Evolutionary conservation across 2,888 invertebrate genomes (phyloP).

Genomic region (Meliscaeva auricollis): DNA sequence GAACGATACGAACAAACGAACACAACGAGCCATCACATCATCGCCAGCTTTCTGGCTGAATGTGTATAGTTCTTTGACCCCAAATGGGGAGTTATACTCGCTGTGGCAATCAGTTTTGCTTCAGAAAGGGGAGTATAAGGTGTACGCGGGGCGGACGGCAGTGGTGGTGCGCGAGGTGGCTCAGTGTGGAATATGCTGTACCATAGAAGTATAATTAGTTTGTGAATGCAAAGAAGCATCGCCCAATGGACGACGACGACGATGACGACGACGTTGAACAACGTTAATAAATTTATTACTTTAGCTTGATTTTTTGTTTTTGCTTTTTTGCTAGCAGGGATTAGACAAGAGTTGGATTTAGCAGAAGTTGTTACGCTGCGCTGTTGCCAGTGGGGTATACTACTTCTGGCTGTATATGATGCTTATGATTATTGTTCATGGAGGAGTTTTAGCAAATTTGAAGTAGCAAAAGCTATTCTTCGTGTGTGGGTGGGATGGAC

Average conservation of each 20-base stretch:
- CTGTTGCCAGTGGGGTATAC: constrained; percentile 9
- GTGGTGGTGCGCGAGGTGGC: constrained; percentile 14
- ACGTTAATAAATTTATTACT: constrained; percentile 73
- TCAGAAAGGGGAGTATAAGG: constrained; percentile 17
- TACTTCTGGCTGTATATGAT: constrained; percentile 9
- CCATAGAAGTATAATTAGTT: constrained; percentile 71
- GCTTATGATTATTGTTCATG: constrained; percentile 64
- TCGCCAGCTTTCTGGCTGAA: constrained; percentile 49
- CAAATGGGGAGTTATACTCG: constrained; percentile 51
- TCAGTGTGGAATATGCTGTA: constrained; percentile 59
- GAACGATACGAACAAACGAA: constrained; percentile 45
- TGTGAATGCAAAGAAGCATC: constrained; percentile 72
- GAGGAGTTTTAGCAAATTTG: constrained; percentile 58
- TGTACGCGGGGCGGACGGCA: constrained; percentile 13
- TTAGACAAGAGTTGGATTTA: constrained; percentile 30
- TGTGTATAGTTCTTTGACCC: constrained; percentile 71
- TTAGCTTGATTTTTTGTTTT: constrained; percentile 23
- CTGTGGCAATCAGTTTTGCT: constrained; percentile 55
- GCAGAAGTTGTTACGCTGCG: constrained; percentile 13
- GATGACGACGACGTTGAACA: constrained; percentile 46
- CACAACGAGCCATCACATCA: constrained; percentile 36
- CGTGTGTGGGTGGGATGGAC: constrained; percentile 27
- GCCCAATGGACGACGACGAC: constrained; percentile 40
- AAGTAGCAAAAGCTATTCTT: constrained; percentile 3
- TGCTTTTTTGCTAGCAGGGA: constrained; percentile 20